phyloP scores from a whole-genome alignment of 2,797 vertebrate genomes.

The Trichosurus vulpecula region DNA sequence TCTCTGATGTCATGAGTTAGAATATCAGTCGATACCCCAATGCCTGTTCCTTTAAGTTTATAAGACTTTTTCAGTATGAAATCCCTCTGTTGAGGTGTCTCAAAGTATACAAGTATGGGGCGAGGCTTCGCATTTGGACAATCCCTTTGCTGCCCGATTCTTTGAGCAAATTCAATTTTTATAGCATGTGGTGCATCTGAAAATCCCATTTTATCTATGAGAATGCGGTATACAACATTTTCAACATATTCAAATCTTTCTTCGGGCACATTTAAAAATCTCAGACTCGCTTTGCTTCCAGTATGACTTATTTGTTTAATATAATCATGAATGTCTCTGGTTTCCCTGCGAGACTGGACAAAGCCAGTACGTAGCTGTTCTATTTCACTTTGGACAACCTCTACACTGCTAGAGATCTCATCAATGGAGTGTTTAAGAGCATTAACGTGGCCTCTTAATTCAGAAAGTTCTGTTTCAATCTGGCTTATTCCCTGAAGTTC shows the following conservation, averaged over 20 bases:
- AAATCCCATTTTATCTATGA: slow-evolving; percentile 97
- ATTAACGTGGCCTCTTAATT: slow-evolving; percentile 97
- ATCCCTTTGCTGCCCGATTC: slow-evolving; percentile 96
- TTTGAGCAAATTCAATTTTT: slow-evolving; percentile 96
- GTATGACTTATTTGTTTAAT: slow-evolving; percentile 96
- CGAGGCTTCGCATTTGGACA: slow-evolving; percentile 98
- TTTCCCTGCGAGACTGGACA: slow-evolving; percentile 97
- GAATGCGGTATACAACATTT: slow-evolving; percentile 92
- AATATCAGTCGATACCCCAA: slow-evolving; percentile 96
- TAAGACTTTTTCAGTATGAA: slow-evolving; percentile 98
- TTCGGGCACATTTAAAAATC: slow-evolving; percentile 97
- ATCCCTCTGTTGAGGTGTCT: slow-evolving; percentile 95
- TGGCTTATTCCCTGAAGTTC: slow-evolving; percentile 99
- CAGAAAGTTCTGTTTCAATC: slow-evolving; percentile 97
- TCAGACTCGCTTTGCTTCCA: slow-evolving; percentile 93
- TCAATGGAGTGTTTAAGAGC: slow-evolving; percentile 98
- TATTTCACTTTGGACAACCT: slow-evolving; percentile 99
- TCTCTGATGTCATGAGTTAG: slow-evolving; percentile 93
- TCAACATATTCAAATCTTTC: slow-evolving; percentile 93
- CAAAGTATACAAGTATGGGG: slow-evolving; percentile 97
- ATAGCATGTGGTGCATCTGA: slow-evolving; percentile 91
- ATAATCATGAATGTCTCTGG: slow-evolving; percentile 97
- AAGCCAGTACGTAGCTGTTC: slow-evolving; percentile 97
- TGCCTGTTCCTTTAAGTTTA: slow-evolving; percentile 97
- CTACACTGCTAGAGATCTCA: slow-evolving; percentile 98